Evolutionary conservation across 2,888 invertebrate species (phyloP).

Genomic region (Nebria brevicollis): DNA sequence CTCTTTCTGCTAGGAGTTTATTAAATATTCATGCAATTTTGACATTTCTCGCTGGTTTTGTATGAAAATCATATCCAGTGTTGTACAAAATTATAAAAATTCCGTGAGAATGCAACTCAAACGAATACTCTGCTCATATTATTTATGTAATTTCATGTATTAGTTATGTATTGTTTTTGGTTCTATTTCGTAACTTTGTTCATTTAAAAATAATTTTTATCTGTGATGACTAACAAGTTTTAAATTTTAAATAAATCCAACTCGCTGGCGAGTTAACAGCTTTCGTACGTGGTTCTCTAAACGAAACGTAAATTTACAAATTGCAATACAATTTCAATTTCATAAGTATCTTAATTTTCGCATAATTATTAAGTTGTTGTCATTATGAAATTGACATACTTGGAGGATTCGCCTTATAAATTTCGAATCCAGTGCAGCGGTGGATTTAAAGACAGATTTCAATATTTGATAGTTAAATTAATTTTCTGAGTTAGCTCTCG

Average conservation of each 20-base stretch:
- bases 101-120: background rate
- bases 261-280: slow-evolving; percentile 37
- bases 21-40: background rate
- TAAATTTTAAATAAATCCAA: slow-evolving; percentile 1
- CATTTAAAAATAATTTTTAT: no score
- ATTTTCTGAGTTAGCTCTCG: background rate
- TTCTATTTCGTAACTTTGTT: background rate
- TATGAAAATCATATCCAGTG: no score
- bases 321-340: background rate
- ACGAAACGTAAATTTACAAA: background rate
- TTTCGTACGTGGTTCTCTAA: background rate
- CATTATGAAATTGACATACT: slow-evolving; percentile 27
- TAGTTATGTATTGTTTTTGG: slow-evolving; percentile 5
- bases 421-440: background rate
- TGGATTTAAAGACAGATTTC: background rate
- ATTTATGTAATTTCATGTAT: slow-evolving; percentile 2
- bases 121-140: background rate
- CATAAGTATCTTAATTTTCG: slow-evolving; percentile 2
- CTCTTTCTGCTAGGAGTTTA: background rate
- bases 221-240: no score
- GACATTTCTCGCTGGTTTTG: background rate
- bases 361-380: slow-evolving; percentile 25
- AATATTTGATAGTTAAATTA: no score
- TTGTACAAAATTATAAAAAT: no score
- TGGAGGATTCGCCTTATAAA: slow-evolving; percentile 43